Evolutionary conservation across 2,888 invertebrate genomes (phyloP), one percentile per base, ranked within the genome.

Genomic region (Drosophila quinaria): DNA sequence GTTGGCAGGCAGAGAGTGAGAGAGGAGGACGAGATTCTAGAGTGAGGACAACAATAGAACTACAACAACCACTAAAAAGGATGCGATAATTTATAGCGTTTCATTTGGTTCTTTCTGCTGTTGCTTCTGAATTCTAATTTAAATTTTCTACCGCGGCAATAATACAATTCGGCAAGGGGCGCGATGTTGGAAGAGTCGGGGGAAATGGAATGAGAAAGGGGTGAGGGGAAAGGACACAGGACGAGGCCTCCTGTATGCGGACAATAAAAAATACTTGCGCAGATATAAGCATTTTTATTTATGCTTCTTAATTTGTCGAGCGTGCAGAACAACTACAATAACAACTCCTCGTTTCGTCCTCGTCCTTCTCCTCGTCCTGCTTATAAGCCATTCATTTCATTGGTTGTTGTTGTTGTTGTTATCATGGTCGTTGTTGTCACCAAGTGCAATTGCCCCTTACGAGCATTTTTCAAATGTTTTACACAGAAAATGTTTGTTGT

Each of bases 61-160:
- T 54, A 60, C 44, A 64, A 62, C 78, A 71, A 81, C 83, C 81
- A 85, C 80, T 78, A 81, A 75, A 82, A 86, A 86, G 87, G 82
- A 87, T 87, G 87, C 84, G 83, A 87, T 87, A 86, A 87, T 87
- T 87, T 87, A 87, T 87, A 81, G 86, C 87, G 78, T 83, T 87
- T 87, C 84, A 87, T 87, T 87, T 86, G 74, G 25, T 63, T 67
- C 59, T 67, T 67, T 58, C 49, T 60, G 52, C 64, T 63, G 77
- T 52, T 54, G 46, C 47, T 63, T 39, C 46, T 87, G 89, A 90
- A 90, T 90, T 91, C 91, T 91, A 91, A 91, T 91, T 91, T 91
- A 84, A 91, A 91, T 91, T 91, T 91, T 85, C 80, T 86, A 78
- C 81, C 83, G 87, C 77, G 79, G 84, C 82, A 81, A 86, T 84